These are phyloP conservation scores for Hartigia nigra DNA, from an alignment of 2,888 invertebrate genomes.

Conservation along the genomic window DNA sequence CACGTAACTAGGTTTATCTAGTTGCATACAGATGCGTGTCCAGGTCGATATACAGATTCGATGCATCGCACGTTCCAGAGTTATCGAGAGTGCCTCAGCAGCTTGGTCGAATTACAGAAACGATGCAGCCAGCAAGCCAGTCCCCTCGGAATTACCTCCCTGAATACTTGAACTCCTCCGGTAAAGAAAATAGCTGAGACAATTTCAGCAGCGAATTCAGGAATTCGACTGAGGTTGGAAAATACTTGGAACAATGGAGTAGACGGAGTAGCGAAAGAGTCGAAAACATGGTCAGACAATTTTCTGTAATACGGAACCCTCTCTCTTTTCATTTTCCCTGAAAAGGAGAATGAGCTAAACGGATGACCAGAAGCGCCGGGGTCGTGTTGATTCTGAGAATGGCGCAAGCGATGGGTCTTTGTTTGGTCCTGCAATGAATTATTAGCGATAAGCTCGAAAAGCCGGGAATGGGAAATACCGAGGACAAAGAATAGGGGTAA, in stretches of 20 bases:
- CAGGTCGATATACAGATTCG: slow-evolving; percentile 45
- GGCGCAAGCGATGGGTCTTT: slow-evolving; percentile 46
- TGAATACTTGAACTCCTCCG: not conserved
- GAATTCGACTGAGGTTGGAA: not conserved
- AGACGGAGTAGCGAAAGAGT: not conserved
- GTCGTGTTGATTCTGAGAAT: slow-evolving; percentile 27
- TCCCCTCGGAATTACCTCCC: not conserved
- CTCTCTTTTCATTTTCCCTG: not conserved
- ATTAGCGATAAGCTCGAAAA: slow-evolving; percentile 53
- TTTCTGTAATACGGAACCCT: not conserved
- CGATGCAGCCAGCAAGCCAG: not conserved
- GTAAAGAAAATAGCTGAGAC: not conserved
- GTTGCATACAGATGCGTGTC: slow-evolving; percentile 45
- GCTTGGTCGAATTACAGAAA: slow-evolving; percentile 31
- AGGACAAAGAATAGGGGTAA: slow-evolving; percentile 51
- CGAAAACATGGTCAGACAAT: not conserved
- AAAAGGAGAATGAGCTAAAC: not conserved
- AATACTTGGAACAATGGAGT: not conserved
- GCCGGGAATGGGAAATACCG: slow-evolving; percentile 46
- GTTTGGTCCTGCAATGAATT: slow-evolving; percentile 50
- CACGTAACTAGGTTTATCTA: slow-evolving; percentile 54
- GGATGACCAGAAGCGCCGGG: not conserved
- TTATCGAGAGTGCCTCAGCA: slow-evolving; percentile 58
- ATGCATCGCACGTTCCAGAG: slow-evolving; percentile 58
- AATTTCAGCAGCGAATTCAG: not conserved